These are phyloP conservation scores for Drosophila barbarae DNA, from an alignment of 2,888 invertebrate species.

Conservation along the genomic window DNA sequence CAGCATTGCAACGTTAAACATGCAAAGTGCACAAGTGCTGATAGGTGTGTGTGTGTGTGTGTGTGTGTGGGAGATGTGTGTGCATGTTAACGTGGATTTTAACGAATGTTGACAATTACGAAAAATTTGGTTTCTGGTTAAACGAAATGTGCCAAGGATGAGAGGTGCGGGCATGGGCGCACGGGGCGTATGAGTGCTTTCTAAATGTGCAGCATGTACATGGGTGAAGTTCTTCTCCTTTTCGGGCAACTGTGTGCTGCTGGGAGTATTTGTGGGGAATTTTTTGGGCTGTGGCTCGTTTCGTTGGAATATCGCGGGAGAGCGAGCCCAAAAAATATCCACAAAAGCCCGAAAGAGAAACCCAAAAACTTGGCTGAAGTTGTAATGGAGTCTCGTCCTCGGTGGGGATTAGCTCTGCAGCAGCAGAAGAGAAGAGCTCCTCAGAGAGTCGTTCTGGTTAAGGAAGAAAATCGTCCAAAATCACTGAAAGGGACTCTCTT, in stretches of 20 bases:
- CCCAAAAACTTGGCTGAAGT: constrained; percentile 42
- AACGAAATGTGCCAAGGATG: constrained; percentile 44
- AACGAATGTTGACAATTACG: constrained; percentile 73
- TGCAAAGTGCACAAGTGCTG: constrained; percentile 55
- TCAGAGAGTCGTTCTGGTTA: constrained; percentile 12
- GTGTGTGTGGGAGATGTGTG: constrained; percentile 2
- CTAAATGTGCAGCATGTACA: constrained; percentile 25
- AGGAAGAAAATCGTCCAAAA: not conserved
- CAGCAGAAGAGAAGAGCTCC: constrained; percentile 17
- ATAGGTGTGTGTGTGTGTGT: constrained; percentile 41
- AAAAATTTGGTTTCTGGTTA: constrained; percentile 69
- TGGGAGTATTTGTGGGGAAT: constrained; percentile 46
- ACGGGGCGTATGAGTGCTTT: constrained; percentile 49
- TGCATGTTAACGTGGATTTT: constrained; percentile 62
- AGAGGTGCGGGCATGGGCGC: constrained; percentile 15
- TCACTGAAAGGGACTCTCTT: constrained; percentile 7
- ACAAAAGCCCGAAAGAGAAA: constrained; percentile 22
- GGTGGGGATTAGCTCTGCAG: constrained; percentile 45
- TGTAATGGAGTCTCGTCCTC: constrained; percentile 52
- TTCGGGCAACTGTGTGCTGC: constrained; percentile 26
- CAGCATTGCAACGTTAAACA: constrained; percentile 54
- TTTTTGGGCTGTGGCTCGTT: constrained; percentile 72
- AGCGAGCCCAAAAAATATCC: constrained; percentile 47
- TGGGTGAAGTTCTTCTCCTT: constrained; percentile 35
- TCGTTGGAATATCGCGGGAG: constrained; percentile 49